Percentiles rank a stretch among this genome's conserved stretches.
Conservation (phyloP, 2,888 invertebrate genomes). For the Stenoptilia bipunctidactyla region DNA sequence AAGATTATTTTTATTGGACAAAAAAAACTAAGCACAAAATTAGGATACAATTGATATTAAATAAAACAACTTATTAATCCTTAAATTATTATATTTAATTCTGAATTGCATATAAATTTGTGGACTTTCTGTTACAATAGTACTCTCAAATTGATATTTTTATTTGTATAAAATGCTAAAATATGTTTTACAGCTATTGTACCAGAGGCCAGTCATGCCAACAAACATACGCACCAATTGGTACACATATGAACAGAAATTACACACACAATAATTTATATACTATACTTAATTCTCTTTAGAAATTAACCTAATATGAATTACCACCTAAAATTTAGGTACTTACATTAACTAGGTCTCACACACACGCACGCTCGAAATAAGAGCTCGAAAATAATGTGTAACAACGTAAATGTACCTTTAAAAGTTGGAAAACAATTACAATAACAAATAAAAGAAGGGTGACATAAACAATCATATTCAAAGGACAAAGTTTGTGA, state of each 20-base stretch:
- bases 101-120: constrained; percentile 69
- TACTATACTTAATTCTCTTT: constrained; percentile 52
- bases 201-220: constrained; percentile 39
- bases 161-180: constrained; percentile 65
- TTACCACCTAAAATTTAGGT: constrained; percentile 55
- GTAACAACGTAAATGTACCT: constrained; percentile 26
- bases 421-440: neutral
- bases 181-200: constrained; percentile 57
- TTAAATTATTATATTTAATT: constrained; percentile 68
- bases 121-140: constrained; percentile 70
- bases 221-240: constrained; percentile 39
- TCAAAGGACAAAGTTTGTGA: no score
- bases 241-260: constrained; percentile 59
- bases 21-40: no score
- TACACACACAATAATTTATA: constrained; percentile 68
- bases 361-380: constrained; percentile 44
- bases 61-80: constrained; percentile 35
- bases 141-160: constrained; percentile 59
- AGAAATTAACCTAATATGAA: constrained; percentile 56
- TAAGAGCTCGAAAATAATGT: constrained; percentile 23
- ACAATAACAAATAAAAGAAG: neutral
- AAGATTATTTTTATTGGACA: no score
- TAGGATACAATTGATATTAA: constrained; percentile 10
- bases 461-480: neutral
- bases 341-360: constrained; percentile 48